Conservation (phyloP, 2,888 invertebrate species). For the Himalopsyche kuldschensis region DNA sequence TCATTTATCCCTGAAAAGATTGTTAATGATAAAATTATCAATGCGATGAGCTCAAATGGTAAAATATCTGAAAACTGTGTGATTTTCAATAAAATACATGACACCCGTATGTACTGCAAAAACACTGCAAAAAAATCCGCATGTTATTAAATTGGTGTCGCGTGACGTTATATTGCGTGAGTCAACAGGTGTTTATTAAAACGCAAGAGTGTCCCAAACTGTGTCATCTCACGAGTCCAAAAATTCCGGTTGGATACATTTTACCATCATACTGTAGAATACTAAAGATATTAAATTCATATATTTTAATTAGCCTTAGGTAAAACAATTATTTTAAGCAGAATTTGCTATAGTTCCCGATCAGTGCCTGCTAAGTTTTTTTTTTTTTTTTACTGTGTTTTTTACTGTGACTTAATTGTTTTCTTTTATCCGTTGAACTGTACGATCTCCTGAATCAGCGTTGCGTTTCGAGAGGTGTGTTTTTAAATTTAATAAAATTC, state of each 20-base stretch:
- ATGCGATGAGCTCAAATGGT: neutral
- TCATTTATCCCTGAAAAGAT: neutral
- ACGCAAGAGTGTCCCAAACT: neutral
- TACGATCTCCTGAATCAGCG: neutral
- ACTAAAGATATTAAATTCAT: neutral
- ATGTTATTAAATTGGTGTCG: neutral
- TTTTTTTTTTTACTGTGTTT: no score
- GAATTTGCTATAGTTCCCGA: slow-evolving; percentile 29
- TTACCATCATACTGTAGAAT: neutral
- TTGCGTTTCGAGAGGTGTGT: neutral
- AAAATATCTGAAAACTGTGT: neutral
- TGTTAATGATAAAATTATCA: neutral
- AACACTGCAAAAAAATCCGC: neutral
- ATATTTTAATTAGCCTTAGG: neutral
- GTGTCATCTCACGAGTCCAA: neutral
- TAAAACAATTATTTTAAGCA: slow-evolving; percentile 5
- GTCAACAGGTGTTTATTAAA: neutral
- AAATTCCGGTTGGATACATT: neutral
- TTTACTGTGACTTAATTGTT: neutral
- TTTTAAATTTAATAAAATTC: neutral
- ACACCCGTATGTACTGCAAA: no score
- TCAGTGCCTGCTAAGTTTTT: slow-evolving; percentile 39
- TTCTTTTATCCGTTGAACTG: neutral
- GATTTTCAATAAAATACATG: neutral
- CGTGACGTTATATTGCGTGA: no score